Percentiles rank a stretch among this genome's conserved stretches.
Evolutionary conservation across 2,113 vertebrate species (phyloP).

Genomic region (Vidua macroura): DNA sequence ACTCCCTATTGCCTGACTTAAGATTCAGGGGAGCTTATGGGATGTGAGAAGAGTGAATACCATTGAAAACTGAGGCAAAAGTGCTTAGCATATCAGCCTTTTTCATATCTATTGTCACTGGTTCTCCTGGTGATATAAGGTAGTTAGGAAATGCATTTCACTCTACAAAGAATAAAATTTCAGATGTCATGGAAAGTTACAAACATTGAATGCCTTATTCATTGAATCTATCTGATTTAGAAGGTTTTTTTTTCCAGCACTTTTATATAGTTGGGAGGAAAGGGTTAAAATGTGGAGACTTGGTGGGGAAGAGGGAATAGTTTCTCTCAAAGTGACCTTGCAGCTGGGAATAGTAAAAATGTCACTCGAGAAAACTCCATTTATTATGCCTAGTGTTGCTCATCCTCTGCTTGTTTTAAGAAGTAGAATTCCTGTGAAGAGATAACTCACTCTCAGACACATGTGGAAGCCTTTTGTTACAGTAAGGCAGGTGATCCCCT

Average conservation of each 20-base stretch:
- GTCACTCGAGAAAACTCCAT: not conserved
- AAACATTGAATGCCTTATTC: not conserved
- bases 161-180: not conserved
- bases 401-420: not conserved
- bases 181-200: not conserved
- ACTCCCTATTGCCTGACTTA: not conserved
- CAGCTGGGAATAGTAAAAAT: not conserved
- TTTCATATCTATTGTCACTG: not conserved
- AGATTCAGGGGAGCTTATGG: not conserved
- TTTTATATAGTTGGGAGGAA: not conserved
- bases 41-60: rapidly evolving
- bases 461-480: not conserved
- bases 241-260: not conserved
- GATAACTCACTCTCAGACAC: not conserved
- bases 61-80: not conserved
- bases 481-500: not conserved
- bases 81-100: not conserved
- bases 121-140: not conserved
- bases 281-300: not conserved
- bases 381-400: not conserved
- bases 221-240: not conserved
- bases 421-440: not conserved
- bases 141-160: not conserved
- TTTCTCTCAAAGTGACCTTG: not conserved
- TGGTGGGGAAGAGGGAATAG: not conserved